These are phyloP conservation scores for Tetranychus cinnabarinus DNA, from an alignment of 1,140 invertebrate species.

Conservation along the genomic window DNA sequence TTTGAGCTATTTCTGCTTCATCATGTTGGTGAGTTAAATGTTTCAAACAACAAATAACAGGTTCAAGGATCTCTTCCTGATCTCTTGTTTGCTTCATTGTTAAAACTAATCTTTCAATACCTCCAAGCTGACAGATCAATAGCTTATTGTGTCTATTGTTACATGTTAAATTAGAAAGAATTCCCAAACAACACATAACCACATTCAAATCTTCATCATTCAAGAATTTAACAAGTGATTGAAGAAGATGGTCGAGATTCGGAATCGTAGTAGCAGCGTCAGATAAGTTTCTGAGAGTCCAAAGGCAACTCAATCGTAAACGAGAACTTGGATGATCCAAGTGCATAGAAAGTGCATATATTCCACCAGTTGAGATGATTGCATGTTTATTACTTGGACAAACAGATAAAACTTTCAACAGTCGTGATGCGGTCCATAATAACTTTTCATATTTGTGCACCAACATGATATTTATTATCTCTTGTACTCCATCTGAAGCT, in stretches of 20 bases:
- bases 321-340: conserved; percentile 55
- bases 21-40: conserved; percentile 85
- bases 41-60: conserved; percentile 78
- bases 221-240: too few relatives aligned
- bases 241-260: conserved; percentile 27
- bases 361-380: conserved; percentile 87
- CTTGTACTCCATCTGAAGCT: conserved; percentile 82
- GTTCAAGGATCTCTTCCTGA: conserved; percentile 92
- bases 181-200: conserved; percentile 94
- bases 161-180: conserved; percentile 92
- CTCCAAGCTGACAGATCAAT: conserved; percentile 70
- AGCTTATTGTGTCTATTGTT: conserved; percentile 97
- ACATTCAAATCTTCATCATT: conserved; percentile 60
- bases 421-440: conserved; percentile 88
- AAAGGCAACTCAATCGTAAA: conserved; percentile 86
- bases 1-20: conserved; percentile 87
- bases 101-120: conserved; percentile 77
- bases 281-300: conserved; percentile 89
- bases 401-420: conserved; percentile 84
- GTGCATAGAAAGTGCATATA: conserved; percentile 92
- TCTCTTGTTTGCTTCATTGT: conserved; percentile 84
- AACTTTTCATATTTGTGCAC: conserved; percentile 97
- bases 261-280: conserved; percentile 71
- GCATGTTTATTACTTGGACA: conserved; percentile 93
- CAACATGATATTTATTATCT: conserved; percentile 87